These are phyloP conservation scores for Lamprotornis superbus DNA, from an alignment of 2,113 vertebrate genomes.

Conservation along the genomic window DNA sequence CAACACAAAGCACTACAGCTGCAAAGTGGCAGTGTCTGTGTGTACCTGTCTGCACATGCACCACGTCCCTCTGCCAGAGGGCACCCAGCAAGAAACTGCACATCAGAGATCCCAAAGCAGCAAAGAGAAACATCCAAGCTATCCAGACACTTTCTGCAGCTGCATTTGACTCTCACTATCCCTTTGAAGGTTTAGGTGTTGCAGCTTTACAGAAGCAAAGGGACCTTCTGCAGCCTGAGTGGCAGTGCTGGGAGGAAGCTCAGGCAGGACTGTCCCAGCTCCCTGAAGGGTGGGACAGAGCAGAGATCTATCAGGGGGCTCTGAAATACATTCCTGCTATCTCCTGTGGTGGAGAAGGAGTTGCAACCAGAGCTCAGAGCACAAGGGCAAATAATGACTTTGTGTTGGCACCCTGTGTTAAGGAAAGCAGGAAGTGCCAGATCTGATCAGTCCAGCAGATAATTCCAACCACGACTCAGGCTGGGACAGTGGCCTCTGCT, in stretches of 20 bases:
- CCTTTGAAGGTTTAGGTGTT: not conserved
- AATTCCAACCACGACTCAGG: not conserved
- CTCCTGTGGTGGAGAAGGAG: not conserved
- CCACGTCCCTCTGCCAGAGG: not conserved
- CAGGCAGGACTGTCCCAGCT: not conserved
- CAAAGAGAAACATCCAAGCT: not conserved
- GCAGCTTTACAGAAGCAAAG: not conserved
- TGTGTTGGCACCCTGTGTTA: not conserved
- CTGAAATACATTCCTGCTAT: not conserved
- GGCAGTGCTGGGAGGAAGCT: not conserved
- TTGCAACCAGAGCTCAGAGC: not conserved
- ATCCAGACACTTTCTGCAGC: not conserved
- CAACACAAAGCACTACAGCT: not conserved
- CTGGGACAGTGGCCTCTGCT: not conserved
- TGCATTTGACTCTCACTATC: not conserved
- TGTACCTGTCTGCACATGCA: fast-evolving
- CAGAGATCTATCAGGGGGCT: not conserved
- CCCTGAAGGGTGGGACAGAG: not conserved
- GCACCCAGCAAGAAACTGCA: not conserved
- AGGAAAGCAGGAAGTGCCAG: not conserved
- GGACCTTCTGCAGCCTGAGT: not conserved
- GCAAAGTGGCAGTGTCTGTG: not conserved
- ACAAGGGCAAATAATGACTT: not conserved
- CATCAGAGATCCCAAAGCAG: not conserved
- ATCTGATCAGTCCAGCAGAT: not conserved